A percentile compares a stretch with the other conserved stretches of the same genome.
Conservation (phyloP, 2,888 invertebrate genomes). For the Ormia ochracea region DNA sequence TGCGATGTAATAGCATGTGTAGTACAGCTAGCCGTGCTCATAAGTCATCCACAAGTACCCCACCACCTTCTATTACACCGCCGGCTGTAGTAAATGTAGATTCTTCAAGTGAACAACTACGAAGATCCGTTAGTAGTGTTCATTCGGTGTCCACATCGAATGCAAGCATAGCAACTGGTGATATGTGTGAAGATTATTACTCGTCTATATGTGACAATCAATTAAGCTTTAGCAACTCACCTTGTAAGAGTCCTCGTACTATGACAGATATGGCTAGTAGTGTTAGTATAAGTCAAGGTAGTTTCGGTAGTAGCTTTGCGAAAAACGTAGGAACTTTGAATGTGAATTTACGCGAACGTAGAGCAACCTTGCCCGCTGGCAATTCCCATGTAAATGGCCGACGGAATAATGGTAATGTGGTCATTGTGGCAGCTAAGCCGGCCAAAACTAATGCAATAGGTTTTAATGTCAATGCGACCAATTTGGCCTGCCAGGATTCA, state of each 20-base stretch:
- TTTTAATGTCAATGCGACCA: conserved; percentile 66
- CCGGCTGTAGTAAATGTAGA: neutral
- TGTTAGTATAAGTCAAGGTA: conserved; percentile 40
- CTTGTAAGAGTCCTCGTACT: conserved; percentile 70
- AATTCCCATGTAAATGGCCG: conserved; percentile 35
- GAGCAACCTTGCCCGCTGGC: conserved; percentile 44
- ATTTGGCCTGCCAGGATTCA: conserved; percentile 38
- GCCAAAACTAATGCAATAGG: conserved; percentile 70
- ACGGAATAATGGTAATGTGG: conserved; percentile 44
- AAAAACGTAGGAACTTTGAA: conserved; percentile 26
- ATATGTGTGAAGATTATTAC: conserved; percentile 69
- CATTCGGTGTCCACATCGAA: conserved; percentile 60
- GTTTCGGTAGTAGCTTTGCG: conserved; percentile 30
- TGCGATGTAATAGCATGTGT: conserved; percentile 67
- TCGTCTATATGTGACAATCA: conserved; percentile 74
- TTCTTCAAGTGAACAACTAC: conserved; percentile 48
- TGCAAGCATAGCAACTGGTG: conserved; percentile 61
- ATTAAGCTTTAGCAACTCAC: conserved; percentile 72
- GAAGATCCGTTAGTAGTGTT: conserved; percentile 28
- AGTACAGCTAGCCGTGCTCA: conserved; percentile 65
- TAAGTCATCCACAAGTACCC: conserved; percentile 61
- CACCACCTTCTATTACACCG: conserved; percentile 49
- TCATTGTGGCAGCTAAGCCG: conserved; percentile 71
- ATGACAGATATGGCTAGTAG: conserved; percentile 65
- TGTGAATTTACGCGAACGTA: conserved; percentile 45